Conservation (phyloP, 1,140 invertebrate species). For the Rhagoletis zephyria region DNA sequence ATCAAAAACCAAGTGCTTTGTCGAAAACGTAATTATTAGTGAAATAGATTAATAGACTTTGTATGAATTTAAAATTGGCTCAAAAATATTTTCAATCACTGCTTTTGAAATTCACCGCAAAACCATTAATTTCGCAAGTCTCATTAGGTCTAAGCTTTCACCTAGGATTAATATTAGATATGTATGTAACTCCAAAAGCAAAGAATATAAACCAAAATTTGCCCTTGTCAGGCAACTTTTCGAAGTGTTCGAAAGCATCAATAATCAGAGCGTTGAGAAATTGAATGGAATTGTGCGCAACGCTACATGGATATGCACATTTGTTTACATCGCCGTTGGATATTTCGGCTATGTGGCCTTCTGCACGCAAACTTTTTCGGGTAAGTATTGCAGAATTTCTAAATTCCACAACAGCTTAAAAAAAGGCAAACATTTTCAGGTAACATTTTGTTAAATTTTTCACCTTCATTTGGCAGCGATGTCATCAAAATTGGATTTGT, state of each 20-base stretch:
- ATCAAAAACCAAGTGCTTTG: no score
- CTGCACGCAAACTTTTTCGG: conserved; percentile 83
- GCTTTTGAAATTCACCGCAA: not conserved
- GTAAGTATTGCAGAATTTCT: conserved; percentile 76
- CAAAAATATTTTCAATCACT: no score
- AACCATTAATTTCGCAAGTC: not conserved
- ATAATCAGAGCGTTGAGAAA: conserved; percentile 88
- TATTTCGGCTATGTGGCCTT: conserved; percentile 97
- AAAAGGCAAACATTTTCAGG: conserved; percentile 76
- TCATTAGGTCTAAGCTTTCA: not conserved
- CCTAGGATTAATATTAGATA: not conserved
- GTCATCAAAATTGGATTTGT: conserved; percentile 95
- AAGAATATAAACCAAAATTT: not conserved
- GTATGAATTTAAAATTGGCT: no score
- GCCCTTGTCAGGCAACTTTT: conserved; percentile 85
- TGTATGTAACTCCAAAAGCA: not conserved
- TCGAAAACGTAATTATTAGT: no score
- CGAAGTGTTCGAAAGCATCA: conserved; percentile 92
- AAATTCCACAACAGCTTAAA: not conserved
- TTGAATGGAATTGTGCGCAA: conserved; percentile 90
- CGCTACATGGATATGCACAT: conserved; percentile 92
- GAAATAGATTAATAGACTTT: no score
- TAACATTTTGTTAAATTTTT: conserved; percentile 91
- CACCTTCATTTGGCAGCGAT: conserved; percentile 85
- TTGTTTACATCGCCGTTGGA: conserved; percentile 89